phyloP scores from a whole-genome alignment of 2,888 invertebrate species.

The Chymomyza procnemis region DNA sequence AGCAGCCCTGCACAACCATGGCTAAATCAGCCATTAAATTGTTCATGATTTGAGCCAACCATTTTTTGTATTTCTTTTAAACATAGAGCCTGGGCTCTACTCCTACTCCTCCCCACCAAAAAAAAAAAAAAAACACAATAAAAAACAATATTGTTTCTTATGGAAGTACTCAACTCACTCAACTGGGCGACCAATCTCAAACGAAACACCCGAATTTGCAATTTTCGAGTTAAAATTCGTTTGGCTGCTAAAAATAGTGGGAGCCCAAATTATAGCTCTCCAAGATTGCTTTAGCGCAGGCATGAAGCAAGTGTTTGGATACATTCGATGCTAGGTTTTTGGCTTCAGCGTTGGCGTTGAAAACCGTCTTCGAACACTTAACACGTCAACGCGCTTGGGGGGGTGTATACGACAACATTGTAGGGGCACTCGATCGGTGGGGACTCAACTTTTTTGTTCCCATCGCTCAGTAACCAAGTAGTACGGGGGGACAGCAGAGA shows the following conservation, averaged over 20 bases:
- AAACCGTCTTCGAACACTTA: neutral
- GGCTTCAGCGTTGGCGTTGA: conserved; percentile 10
- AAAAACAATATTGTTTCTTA: neutral
- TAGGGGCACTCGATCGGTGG: neutral
- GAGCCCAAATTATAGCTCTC: conserved; percentile 53
- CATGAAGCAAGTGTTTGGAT: conserved; percentile 30
- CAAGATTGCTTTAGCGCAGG: conserved; percentile 1
- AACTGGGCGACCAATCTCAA: conserved; percentile 54
- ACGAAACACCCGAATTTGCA: conserved; percentile 68
- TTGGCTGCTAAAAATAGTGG: conserved; percentile 53
- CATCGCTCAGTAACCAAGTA: neutral
- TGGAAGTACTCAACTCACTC: neutral
- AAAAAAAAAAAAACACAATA: neutral
- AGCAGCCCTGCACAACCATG: conserved; percentile 10
- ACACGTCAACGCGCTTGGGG: neutral
- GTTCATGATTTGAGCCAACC: conserved; percentile 56
- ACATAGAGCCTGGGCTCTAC: conserved; percentile 45
- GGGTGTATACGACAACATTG: neutral
- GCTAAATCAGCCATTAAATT: conserved; percentile 51
- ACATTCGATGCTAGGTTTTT: neutral
- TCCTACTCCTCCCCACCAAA: neutral
- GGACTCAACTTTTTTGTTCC: neutral
- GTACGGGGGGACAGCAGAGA: neutral
- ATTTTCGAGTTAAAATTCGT: conserved; percentile 66
- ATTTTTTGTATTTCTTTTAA: conserved; percentile 59